These are phyloP conservation scores for Hydropotes inermis DNA, from an alignment of 2,113 vertebrate species.

Conservation along the genomic window DNA sequence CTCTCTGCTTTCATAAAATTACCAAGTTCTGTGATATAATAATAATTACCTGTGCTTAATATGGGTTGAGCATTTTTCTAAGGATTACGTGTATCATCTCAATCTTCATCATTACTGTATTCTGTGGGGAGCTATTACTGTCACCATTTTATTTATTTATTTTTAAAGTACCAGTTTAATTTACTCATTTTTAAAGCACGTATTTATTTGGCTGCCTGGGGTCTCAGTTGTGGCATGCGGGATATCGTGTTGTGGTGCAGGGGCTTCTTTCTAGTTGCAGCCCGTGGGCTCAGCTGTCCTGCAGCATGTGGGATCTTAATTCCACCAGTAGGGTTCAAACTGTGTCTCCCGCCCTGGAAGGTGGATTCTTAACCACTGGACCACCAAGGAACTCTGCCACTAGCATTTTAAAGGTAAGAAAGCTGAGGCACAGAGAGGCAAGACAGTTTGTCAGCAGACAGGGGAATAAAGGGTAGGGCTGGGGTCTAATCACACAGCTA, in stretches of 20 bases:
- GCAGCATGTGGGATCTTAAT: background rate
- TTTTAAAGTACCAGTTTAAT: background rate
- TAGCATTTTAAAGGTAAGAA: background rate
- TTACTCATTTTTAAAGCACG: background rate
- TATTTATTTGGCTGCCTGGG: background rate
- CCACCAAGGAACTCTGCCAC: background rate
- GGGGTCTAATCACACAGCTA: background rate
- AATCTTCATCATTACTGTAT: background rate
- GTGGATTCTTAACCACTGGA: background rate
- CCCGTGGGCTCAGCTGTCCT: background rate
- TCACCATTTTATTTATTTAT: background rate
- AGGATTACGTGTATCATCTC: background rate
- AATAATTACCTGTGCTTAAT: background rate
- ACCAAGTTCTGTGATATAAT: background rate
- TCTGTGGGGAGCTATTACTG: background rate
- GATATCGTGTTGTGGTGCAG: accelerated
- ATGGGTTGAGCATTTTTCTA: background rate
- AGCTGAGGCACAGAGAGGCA: background rate
- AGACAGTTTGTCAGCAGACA: background rate
- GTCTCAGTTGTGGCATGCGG: background rate
- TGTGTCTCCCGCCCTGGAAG: background rate
- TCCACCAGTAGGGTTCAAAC: background rate
- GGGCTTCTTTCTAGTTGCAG: background rate
- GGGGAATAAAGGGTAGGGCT: background rate
- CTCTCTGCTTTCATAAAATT: background rate